Evolutionary conservation across 2,888 invertebrate species (phyloP), one percentile per base, ranked within the genome.

Genomic region (Ophion ellenae): DNA sequence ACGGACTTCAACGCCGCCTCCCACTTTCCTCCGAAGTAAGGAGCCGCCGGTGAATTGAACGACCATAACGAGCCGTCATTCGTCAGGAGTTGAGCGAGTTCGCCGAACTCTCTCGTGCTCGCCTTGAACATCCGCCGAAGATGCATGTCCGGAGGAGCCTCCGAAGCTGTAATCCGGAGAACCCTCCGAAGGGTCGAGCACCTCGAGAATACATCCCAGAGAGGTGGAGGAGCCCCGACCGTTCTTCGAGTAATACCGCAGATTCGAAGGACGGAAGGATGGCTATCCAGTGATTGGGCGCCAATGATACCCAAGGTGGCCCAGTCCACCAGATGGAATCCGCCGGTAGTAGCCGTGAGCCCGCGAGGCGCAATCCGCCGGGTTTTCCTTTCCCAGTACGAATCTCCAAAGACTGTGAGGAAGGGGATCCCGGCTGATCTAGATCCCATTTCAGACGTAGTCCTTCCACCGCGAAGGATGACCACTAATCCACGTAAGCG

Each of bases 391-490:
- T 24, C 24, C 24, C 24, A 24, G 24, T 24, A 24, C 61, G 24
- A 61, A 76, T 14, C 75, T 64, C 81, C 86, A 89, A 0, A 47
- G 59, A 14, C 67, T 73, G 0, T 40, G 5, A 5, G 78, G 70
- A 2, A 63, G 36, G 10, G 79, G 85, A 9, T 85, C 86, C 80
- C 86, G 87, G 24, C 88, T 88, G 4, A 63, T 92, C 7, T 88
- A 88, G 24, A 24, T 24, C 24, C 24, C 24, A 24, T 24, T 24
- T 24, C 24, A 24, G 10, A 88, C 88, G 74, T 84, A 90, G 10
- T 85, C 86, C 32, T 87, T 88, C 83, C 88, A 86, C 0, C 77
- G 69, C 36, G 87, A 87, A 10, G 90, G 76, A 45, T 88, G 87
- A 10, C 85, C 66, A 7, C 78, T 75, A 24, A 91, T 71, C 90